phyloP scores from a whole-genome alignment of 1,140 invertebrate genomes.

The Chlorops oryzae region DNA sequence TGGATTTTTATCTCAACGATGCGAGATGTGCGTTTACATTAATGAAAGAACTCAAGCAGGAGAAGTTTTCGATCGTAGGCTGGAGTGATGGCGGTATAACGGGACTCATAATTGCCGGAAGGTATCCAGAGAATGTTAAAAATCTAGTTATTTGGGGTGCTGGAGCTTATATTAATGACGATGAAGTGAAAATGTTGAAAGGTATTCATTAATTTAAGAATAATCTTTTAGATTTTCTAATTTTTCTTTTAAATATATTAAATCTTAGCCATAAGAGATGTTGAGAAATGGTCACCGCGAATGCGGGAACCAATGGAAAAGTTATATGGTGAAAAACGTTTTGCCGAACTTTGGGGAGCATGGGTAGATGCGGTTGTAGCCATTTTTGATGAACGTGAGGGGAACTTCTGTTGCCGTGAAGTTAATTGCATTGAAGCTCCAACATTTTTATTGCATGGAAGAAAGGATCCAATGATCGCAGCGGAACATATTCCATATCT shows the following conservation, averaged over 20 bases:
- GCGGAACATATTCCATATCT: constrained; percentile 66
- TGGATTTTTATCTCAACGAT: constrained; percentile 69
- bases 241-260: no score
- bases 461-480: constrained; percentile 72
- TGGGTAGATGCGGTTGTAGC: constrained; percentile 65
- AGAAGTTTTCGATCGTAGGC: constrained; percentile 72
- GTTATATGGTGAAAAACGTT: constrained; percentile 69
- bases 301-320: constrained; percentile 68
- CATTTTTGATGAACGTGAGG: constrained; percentile 56
- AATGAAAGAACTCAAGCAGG: constrained; percentile 64
- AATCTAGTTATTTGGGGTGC: constrained; percentile 74
- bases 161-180: constrained; percentile 65
- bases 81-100: constrained; percentile 88
- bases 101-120: constrained; percentile 66
- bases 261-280: constrained; percentile 52
- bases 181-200: constrained; percentile 63
- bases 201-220: constrained; percentile 44
- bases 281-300: constrained; percentile 71
- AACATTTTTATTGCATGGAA: constrained; percentile 75
- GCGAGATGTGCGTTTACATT: constrained; percentile 63
- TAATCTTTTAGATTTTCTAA: neutral
- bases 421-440: constrained; percentile 63
- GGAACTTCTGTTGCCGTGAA: constrained; percentile 64
- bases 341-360: constrained; percentile 60
- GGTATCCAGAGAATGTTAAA: constrained; percentile 58